Evolutionary conservation across 2,797 vertebrate genomes (phyloP).

Genomic region (Pogonophryne albipinna): DNA sequence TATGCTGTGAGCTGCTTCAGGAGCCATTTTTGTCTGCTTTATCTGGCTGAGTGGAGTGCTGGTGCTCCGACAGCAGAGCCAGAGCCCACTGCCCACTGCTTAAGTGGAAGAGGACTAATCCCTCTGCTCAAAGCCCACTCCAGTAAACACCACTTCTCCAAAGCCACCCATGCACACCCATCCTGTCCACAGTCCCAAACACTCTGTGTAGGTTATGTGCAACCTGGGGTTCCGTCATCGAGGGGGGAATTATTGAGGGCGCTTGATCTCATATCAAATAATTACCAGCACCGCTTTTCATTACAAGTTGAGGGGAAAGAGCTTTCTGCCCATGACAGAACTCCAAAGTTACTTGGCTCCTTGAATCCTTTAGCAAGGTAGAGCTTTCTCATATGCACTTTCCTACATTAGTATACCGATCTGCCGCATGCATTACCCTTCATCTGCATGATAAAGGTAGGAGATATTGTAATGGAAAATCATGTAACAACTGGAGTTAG

Average conservation of each 20-base stretch:
- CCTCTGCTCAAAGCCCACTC: constrained; percentile 66
- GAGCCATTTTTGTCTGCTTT: constrained; percentile 69
- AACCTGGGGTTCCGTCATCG: constrained; percentile 9
- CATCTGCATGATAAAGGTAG: constrained; percentile 56
- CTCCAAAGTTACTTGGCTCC: constrained; percentile 56
- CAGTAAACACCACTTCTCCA: constrained; percentile 77
- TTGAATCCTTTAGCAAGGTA: constrained; percentile 44
- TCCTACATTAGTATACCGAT: constrained; percentile 51
- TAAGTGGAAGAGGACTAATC: constrained; percentile 80
- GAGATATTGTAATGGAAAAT: constrained; percentile 39
- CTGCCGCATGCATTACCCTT: constrained; percentile 54
- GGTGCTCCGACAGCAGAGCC: constrained; percentile 63
- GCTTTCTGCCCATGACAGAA: constrained; percentile 55
- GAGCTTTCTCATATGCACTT: constrained; percentile 22
- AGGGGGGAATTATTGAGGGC: constrained; percentile 20
- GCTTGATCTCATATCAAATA: constrained; percentile 71
- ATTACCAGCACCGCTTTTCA: constrained; percentile 51
- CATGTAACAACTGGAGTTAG: constrained; percentile 9
- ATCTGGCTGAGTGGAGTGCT: constrained; percentile 67
- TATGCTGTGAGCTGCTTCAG: constrained; percentile 57
- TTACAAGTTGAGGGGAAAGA: constrained; percentile 50
- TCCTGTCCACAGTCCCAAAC: constrained; percentile 46
- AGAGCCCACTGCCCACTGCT: constrained; percentile 67
- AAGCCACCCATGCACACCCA: constrained; percentile 74
- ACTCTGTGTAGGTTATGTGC: constrained; percentile 29